A percentile compares a stretch with the other conserved stretches of the same genome.
phyloP scores from a whole-genome alignment of 1,140 invertebrate species.

The Ceratitis capitata region DNA sequence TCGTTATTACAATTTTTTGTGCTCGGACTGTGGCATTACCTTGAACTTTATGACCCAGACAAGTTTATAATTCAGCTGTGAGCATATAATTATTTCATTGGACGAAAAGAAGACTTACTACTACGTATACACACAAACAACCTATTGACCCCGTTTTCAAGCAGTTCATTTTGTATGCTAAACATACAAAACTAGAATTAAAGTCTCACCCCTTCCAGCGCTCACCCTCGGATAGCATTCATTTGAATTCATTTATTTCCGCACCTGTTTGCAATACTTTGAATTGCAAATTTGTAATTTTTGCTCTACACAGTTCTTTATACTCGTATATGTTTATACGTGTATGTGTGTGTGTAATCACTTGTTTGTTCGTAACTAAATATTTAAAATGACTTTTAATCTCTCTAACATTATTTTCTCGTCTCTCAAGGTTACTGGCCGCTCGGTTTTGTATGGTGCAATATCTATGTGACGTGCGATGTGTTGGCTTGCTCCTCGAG shows the following conservation, averaged over 20 bases:
- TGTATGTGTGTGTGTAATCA: background rate
- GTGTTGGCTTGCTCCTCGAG: constrained; percentile 93
- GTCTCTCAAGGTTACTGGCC: constrained; percentile 85
- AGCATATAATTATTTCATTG: background rate
- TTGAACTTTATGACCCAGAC: background rate
- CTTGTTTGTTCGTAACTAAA: background rate
- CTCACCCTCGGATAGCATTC: background rate
- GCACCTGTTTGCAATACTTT: background rate
- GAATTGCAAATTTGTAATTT: background rate
- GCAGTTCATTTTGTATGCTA: no score
- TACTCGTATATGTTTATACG: background rate
- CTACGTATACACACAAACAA: background rate
- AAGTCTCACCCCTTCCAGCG: background rate
- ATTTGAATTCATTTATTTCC: background rate
- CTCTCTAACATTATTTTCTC: constrained; percentile 45
- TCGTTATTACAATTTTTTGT: background rate
- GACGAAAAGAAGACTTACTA: background rate
- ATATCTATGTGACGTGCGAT: constrained; percentile 93
- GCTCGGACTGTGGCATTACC: background rate
- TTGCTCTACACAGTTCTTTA: no score
- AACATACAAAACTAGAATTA: no score
- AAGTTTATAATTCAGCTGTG: background rate
- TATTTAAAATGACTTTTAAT: background rate
- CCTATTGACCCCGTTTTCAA: background rate
- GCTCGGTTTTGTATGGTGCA: constrained; percentile 86